These are phyloP conservation scores for Lithobius niger DNA, from an alignment of 1,140 invertebrate species.

Conservation along the genomic window DNA sequence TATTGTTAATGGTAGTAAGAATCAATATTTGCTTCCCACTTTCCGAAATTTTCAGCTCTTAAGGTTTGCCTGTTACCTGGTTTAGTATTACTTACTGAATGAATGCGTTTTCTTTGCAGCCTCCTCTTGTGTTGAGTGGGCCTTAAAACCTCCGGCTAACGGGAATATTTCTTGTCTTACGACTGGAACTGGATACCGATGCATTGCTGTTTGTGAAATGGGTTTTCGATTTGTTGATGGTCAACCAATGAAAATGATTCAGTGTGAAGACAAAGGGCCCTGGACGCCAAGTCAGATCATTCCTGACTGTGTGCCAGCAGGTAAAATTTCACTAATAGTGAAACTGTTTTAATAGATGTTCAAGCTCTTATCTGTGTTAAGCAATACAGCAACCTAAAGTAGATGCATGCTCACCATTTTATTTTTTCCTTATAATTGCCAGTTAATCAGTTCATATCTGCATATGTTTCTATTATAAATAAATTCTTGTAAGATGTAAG, in stretches of 20 bases:
- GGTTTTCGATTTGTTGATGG: conserved; percentile 85
- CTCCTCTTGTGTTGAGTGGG: conserved; percentile 87
- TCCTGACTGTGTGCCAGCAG: conserved; percentile 85
- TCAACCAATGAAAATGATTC: conserved; percentile 67
- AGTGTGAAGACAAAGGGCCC: conserved; percentile 53
- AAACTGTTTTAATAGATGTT: not conserved
- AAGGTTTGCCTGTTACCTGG: no score
- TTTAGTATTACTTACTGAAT: conserved; percentile 8
- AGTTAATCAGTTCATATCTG: no score
- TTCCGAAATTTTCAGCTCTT: no score
- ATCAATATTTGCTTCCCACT: no score
- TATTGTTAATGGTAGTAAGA: no score
- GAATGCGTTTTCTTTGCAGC: conserved; percentile 35
- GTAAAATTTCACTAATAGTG: conserved; percentile 33
- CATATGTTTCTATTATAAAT: no score
- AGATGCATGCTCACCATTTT: no score
- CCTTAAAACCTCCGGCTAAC: conserved; percentile 71
- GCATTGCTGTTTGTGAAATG: conserved; percentile 78
- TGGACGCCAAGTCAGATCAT: conserved; percentile 76
- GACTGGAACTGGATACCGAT: conserved; percentile 61
- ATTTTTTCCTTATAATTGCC: no score
- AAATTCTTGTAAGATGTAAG: no score
- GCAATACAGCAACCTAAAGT: no score
- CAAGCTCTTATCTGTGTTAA: no score
- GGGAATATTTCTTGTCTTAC: conserved; percentile 75